A percentile compares a stretch with the other conserved stretches of the same genome.
phyloP scores from a whole-genome alignment of 2,797 vertebrate genomes.

The Rhodeus uyekii region DNA sequence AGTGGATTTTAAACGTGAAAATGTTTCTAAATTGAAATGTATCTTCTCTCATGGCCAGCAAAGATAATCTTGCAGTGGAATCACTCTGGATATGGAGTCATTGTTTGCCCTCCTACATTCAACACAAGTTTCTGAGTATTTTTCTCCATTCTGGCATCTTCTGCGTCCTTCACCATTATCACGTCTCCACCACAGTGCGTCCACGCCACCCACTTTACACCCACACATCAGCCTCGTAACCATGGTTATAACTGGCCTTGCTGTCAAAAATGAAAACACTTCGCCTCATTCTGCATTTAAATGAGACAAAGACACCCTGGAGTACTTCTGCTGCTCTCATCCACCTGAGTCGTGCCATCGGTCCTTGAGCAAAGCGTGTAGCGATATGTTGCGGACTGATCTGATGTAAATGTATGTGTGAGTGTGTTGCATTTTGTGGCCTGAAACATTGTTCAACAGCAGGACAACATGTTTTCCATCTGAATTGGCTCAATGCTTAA shows the following conservation, averaged over 20 bases:
- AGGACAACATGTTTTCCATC: slow-evolving; percentile 49
- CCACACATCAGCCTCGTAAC: slow-evolving; percentile 67
- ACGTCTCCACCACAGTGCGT: slow-evolving; percentile 63
- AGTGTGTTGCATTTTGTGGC: slow-evolving; percentile 1
- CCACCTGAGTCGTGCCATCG: neutral
- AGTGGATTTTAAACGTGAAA: neutral
- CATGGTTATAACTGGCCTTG: slow-evolving; percentile 75
- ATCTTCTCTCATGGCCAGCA: neutral
- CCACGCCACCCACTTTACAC: slow-evolving; percentile 68
- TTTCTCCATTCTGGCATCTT: slow-evolving; percentile 63
- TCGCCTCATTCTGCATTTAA: slow-evolving; percentile 64
- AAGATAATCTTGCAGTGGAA: neutral
- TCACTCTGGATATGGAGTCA: neutral
- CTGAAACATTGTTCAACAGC: neutral
- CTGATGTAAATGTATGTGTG: slow-evolving; percentile 44
- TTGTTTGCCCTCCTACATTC: slow-evolving; percentile 5
- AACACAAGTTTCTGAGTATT: slow-evolving; percentile 40
- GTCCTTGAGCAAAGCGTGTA: neutral
- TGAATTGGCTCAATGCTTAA: slow-evolving; percentile 20
- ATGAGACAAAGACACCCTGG: slow-evolving; percentile 40
- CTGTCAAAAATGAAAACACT: slow-evolving; percentile 69
- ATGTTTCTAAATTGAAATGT: neutral
- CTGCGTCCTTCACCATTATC: slow-evolving; percentile 57
- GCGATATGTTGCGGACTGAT: slow-evolving; percentile 11
- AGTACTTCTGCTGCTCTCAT: slow-evolving; percentile 36